Evolutionary conservation across 2,888 invertebrate species (phyloP).

Genomic region (Cryptus viduatorius): DNA sequence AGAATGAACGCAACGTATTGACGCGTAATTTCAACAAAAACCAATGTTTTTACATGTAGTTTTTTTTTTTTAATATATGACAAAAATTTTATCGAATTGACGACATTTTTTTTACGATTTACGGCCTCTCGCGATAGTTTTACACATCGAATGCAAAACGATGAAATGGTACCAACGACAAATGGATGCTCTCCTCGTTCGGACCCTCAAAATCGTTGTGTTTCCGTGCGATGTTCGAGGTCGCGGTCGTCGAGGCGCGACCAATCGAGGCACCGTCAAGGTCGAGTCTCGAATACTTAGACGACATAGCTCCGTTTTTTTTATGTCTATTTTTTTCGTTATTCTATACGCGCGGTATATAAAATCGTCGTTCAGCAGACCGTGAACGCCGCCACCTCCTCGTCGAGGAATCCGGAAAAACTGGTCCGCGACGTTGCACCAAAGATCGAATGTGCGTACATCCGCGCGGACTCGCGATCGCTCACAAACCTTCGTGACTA

Average conservation of each 20-base stretch:
- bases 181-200: slow-evolving; percentile 51
- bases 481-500: not conserved
- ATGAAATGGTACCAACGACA: slow-evolving; percentile 61
- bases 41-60: no score
- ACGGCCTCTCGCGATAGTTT: no score
- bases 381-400: slow-evolving; percentile 14
- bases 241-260: slow-evolving; percentile 55
- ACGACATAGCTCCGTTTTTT: slow-evolving; percentile 61
- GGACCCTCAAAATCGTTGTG: slow-evolving; percentile 39
- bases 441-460: slow-evolving; percentile 36
- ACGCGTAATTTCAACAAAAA: not conserved
- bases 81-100: not conserved
- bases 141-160: not conserved
- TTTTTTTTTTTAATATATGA: not conserved
- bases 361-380: not conserved
- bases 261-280: slow-evolving; percentile 56
- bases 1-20: not conserved
- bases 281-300: slow-evolving; percentile 64
- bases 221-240: slow-evolving; percentile 49
- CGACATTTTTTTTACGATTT: no score
- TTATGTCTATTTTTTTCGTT: not conserved
- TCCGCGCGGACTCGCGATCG: not conserved
- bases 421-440: slow-evolving; percentile 52
- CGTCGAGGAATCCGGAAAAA: slow-evolving; percentile 67
- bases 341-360: not conserved